Evolutionary conservation across 1,140 invertebrate genomes (phyloP).

Genomic region (Periplaneta americana): DNA sequence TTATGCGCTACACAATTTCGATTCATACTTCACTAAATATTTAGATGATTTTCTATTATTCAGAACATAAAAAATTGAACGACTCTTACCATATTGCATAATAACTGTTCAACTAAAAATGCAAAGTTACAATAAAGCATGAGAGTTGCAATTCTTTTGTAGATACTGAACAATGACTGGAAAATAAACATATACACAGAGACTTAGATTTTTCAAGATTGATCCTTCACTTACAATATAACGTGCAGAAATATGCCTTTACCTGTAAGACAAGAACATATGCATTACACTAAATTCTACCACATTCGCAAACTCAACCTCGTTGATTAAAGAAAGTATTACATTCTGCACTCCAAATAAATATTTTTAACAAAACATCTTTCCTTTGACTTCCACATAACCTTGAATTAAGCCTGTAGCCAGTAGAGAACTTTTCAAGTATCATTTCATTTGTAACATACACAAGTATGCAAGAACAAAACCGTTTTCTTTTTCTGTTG

Average conservation of each 20-base stretch:
- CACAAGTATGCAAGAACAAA: neutral
- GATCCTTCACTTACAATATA: neutral
- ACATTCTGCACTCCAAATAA: neutral
- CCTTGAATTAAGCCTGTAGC: too few relatives aligned
- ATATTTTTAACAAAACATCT: neutral
- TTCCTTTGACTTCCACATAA: neutral
- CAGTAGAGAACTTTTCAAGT: neutral
- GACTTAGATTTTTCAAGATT: too few relatives aligned
- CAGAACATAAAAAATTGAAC: neutral
- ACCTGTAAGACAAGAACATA: neutral
- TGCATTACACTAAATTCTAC: neutral
- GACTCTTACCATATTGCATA: neutral
- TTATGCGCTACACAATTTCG: neutral
- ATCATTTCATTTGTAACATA: neutral
- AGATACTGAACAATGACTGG: neutral
- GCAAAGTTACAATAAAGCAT: neutral
- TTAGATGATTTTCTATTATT: neutral
- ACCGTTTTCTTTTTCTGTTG: neutral
- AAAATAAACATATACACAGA: neutral
- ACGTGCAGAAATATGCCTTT: neutral
- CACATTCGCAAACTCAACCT: neutral
- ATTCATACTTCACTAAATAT: neutral
- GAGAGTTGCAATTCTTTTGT: neutral
- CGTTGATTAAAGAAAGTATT: neutral
- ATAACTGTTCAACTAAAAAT: neutral